phyloP scores from a whole-genome alignment of 2,888 invertebrate species.

The Cactoblastis cactorum region DNA sequence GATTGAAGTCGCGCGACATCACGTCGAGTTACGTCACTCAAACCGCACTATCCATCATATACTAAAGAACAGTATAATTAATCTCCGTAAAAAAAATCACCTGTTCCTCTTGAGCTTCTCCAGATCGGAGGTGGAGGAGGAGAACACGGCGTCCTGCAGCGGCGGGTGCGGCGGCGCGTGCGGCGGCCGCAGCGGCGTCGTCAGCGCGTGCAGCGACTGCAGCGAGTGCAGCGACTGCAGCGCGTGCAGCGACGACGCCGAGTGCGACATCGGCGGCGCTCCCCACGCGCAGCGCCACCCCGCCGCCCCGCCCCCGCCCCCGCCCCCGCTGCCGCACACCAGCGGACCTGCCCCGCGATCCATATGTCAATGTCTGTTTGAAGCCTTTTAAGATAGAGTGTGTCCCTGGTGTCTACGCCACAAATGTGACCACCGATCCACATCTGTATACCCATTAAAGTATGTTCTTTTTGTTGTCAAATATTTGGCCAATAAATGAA shows the following conservation, averaged over 20 bases:
- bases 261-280: slow-evolving; percentile 14
- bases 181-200: slow-evolving; percentile 3
- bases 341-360: slow-evolving; percentile 22
- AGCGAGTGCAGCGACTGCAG: slow-evolving; percentile 3
- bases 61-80: too few species aligned
- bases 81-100: too few species aligned
- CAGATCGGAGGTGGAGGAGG: slow-evolving; percentile 59
- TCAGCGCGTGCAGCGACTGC: slow-evolving; percentile 24
- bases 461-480: too few species aligned
- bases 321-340: slow-evolving; percentile 26
- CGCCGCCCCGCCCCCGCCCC: slow-evolving; percentile 22
- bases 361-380: too few species aligned
- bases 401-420: too few species aligned
- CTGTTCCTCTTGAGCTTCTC: slow-evolving; percentile 54
- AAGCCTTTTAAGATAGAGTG: too few species aligned
- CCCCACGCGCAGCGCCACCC: slow-evolving; percentile 7
- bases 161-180: slow-evolving; percentile 23
- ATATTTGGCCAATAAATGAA: too few species aligned
- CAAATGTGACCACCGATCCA: too few species aligned
- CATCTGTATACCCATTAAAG: too few species aligned
- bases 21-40: too few species aligned
- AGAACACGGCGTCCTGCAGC: slow-evolving; percentile 43
- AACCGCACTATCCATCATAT: too few species aligned
- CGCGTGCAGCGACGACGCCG: slow-evolving; percentile 14
- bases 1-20: too few species aligned